A percentile compares a stretch with the other conserved stretches of the same genome.
These are phyloP conservation scores for Melanotaenia duboulayi DNA, from an alignment of 2,113 vertebrate species.

Conservation along the genomic window DNA sequence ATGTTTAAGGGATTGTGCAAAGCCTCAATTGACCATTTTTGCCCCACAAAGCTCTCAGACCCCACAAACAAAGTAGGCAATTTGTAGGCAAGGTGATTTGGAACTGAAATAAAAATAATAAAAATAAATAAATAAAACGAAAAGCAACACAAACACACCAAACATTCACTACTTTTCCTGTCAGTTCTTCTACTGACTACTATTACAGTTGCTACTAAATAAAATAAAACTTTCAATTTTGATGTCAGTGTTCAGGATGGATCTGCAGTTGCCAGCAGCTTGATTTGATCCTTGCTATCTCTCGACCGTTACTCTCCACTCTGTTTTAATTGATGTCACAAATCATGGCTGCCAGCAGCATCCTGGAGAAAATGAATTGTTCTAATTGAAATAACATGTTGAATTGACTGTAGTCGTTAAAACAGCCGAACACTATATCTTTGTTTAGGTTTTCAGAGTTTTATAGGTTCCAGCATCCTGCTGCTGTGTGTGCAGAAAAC, in stretches of 20 bases:
- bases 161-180: neutral
- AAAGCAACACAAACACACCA: neutral
- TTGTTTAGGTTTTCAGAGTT: slow-evolving; percentile 61
- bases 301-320: neutral
- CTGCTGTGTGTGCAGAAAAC: slow-evolving; percentile 55
- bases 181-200: no score
- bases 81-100: neutral
- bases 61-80: neutral
- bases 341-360: slow-evolving; percentile 50
- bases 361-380: slow-evolving; percentile 55
- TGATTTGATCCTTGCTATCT: slow-evolving; percentile 10
- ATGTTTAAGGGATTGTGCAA: neutral
- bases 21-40: neutral
- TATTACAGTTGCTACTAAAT: neutral
- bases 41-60: neutral
- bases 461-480: slow-evolving; percentile 57
- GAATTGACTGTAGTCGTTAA: slow-evolving; percentile 64
- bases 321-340: slow-evolving; percentile 26
- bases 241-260: slow-evolving; percentile 4
- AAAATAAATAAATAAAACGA: neutral
- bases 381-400: slow-evolving; percentile 68
- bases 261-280: slow-evolving; percentile 2
- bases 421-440: slow-evolving; percentile 48
- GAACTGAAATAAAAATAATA: neutral
- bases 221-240: neutral